These are phyloP conservation scores for Allophyes oxyacanthae DNA, from an alignment of 2,888 invertebrate genomes.

Conservation along the genomic window DNA sequence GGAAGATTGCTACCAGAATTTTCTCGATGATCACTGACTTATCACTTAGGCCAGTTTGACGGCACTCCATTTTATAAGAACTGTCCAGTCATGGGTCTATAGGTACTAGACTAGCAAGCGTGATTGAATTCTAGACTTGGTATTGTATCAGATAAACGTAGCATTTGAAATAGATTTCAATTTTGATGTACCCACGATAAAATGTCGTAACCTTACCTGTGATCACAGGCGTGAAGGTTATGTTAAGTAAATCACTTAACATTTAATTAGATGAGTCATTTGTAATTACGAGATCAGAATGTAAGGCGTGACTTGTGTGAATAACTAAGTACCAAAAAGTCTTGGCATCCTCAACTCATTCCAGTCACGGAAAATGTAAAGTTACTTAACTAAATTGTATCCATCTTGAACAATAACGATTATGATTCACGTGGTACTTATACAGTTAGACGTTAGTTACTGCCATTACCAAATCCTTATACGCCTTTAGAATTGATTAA, in stretches of 20 bases:
- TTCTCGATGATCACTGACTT: no score
- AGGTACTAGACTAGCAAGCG: no score
- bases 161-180: neutral
- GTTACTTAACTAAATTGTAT: constrained; percentile 24
- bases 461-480: neutral
- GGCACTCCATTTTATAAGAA: no score
- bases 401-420: constrained; percentile 1
- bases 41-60: no score
- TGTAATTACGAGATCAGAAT: constrained; percentile 16
- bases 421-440: constrained; percentile 7
- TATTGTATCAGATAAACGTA: no score
- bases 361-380: neutral
- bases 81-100: no score
- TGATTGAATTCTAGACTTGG: no score
- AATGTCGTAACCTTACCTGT: constrained; percentile 2
- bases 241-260: constrained; percentile 20
- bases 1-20: no score
- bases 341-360: constrained; percentile 4
- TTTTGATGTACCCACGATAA: neutral
- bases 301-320: constrained; percentile 26
- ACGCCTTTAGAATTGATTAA: neutral
- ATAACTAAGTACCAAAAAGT: constrained; percentile 29
- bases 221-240: constrained; percentile 34
- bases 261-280: constrained; percentile 31
- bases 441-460: neutral